Evolutionary conservation across 64 coral and sea anemone genomes (phyloP).

Genomic region (Actinia equina): DNA sequence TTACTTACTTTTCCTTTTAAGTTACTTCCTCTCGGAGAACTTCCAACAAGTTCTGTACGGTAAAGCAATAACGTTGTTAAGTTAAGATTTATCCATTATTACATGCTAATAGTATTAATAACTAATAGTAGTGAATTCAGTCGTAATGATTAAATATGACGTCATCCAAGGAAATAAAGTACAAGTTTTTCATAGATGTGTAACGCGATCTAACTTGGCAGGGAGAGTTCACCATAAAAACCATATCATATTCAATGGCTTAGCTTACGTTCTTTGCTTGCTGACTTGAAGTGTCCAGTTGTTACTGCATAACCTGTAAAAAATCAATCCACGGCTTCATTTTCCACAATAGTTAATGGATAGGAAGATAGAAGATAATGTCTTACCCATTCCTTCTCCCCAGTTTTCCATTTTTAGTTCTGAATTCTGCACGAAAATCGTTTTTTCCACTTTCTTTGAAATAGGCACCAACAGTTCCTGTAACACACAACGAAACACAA

Average conservation of each 20-base stretch:
- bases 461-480: constrained; percentile 7
- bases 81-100: too few species aligned
- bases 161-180: too few species aligned
- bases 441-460: background rate
- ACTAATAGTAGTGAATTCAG: too few species aligned
- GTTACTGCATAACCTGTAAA: constrained; percentile 20
- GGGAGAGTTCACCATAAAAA: background rate
- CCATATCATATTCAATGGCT: background rate
- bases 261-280: constrained; percentile 14
- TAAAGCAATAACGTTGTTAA: background rate
- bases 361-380: too few species aligned
- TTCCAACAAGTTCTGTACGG: constrained; percentile 34
- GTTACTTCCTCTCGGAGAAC: constrained; percentile 15
- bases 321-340: too few species aligned
- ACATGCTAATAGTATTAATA: too few species aligned
- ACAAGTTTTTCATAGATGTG: too few species aligned
- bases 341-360: too few species aligned
- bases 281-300: constrained; percentile 8
- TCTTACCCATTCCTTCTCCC: constrained; percentile 12
- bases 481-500: background rate
- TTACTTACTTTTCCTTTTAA: constrained; percentile 42
- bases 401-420: constrained; percentile 8
- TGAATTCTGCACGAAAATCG: background rate
- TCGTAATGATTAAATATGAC: too few species aligned
- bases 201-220: background rate